Conservation (phyloP, 1,140 invertebrate species). For the Vanessa atalanta region DNA sequence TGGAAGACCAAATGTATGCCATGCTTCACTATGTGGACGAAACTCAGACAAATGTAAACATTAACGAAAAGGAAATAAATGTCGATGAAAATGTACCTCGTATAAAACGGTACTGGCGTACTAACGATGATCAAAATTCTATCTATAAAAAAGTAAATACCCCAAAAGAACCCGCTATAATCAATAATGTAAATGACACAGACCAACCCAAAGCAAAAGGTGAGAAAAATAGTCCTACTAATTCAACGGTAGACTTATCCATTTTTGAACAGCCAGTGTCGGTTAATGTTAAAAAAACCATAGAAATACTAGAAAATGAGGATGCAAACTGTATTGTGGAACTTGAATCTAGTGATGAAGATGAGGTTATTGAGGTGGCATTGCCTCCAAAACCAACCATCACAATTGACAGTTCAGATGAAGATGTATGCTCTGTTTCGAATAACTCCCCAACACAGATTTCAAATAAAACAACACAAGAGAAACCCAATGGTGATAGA, state of each 20-base stretch:
- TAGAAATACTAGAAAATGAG: constrained; percentile 67
- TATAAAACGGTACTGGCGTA: constrained; percentile 69
- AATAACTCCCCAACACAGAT: constrained; percentile 23
- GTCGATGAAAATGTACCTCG: constrained; percentile 52
- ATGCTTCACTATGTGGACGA: constrained; percentile 74
- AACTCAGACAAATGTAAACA: constrained; percentile 50
- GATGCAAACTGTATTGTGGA: constrained; percentile 51
- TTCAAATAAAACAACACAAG: constrained; percentile 38
- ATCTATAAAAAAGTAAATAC: constrained; percentile 56
- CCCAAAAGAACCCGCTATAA: constrained; percentile 43
- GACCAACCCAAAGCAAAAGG: constrained; percentile 36
- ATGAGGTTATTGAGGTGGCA: constrained; percentile 75
- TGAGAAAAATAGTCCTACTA: constrained; percentile 26
- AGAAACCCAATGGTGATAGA: constrained; percentile 46
- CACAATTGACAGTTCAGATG: constrained; percentile 78
- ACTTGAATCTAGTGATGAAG: constrained; percentile 73
- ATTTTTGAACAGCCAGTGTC: constrained; percentile 63
- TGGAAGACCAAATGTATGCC: constrained; percentile 75
- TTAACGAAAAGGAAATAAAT: constrained; percentile 47
- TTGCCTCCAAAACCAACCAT: constrained; percentile 74
- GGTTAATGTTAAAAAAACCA: constrained; percentile 57
- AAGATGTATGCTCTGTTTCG: constrained; percentile 61
- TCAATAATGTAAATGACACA: constrained; percentile 35
- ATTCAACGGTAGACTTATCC: constrained; percentile 51
- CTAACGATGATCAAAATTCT: constrained; percentile 47